Evolutionary conservation across 1,140 invertebrate species (phyloP).

Genomic region (Ridgeia piscesae): DNA sequence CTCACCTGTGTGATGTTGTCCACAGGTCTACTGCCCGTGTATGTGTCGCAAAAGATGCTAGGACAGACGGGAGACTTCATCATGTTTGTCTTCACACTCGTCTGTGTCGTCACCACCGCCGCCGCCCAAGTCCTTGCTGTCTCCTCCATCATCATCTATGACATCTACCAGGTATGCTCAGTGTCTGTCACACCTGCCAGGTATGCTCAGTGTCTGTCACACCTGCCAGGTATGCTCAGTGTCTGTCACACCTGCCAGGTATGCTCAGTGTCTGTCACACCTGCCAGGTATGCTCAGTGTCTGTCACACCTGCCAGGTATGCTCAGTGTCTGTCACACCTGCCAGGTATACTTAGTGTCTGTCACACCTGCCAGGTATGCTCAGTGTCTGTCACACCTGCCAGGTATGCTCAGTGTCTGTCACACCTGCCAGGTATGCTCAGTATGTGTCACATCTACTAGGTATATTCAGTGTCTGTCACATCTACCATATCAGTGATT

Average conservation of each 20-base stretch:
- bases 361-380: too few species aligned
- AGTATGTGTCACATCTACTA: too few species aligned
- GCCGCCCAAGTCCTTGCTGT: slow-evolving; percentile 58
- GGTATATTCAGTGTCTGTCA: too few species aligned
- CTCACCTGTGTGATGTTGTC: too few species aligned
- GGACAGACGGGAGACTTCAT: slow-evolving; percentile 53
- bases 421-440: too few species aligned
- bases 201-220: slow-evolving; percentile 35
- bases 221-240: slow-evolving; percentile 27
- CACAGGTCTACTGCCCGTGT: slow-evolving; percentile 52
- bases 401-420: too few species aligned
- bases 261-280: slow-evolving; percentile 34
- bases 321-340: too few species aligned
- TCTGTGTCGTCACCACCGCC: slow-evolving; percentile 56
- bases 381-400: too few species aligned
- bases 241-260: slow-evolving; percentile 26
- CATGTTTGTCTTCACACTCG: slow-evolving; percentile 50
- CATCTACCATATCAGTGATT: too few species aligned
- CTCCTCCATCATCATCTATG: slow-evolving; percentile 58
- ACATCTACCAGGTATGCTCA: slow-evolving; percentile 52
- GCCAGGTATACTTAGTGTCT: too few species aligned
- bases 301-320: too few species aligned
- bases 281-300: background rate
- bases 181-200: slow-evolving; percentile 34
- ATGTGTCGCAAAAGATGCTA: slow-evolving; percentile 53